Evolutionary conservation across 2,797 vertebrate genomes (phyloP), one percentile per base, ranked within the genome.

Genomic region (Amphiprion clarkii): DNA sequence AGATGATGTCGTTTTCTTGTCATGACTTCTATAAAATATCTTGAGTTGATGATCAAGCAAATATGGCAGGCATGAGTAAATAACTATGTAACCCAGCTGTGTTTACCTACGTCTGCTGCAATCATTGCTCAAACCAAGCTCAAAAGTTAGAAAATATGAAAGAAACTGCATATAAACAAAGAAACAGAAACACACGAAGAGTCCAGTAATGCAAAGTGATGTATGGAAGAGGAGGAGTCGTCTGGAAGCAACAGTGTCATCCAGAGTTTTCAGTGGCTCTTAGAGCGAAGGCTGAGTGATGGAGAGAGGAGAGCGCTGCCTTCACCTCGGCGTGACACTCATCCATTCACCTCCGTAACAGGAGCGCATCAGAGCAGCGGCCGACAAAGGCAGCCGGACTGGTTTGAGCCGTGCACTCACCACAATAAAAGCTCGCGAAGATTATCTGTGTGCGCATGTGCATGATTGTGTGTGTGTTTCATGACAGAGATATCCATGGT

Each of bases 401-500:
- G 87, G 89, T 87, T 84, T 87, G 87, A 94, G 88, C 74, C 79
- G 81, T 78, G 88, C 91, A 87, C 89, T 93, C 91, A 92, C 90
- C 87, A 91, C 92, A 93, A 94, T 82, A 94, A 92, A 90, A 87
- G 87, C 83, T 89, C 86, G 76, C 54, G 57, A 70, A 77, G 79
- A 86, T 84, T 79, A 84, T 89, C 62, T 70, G 74, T 67, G 74
- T 69, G 84, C 88, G 88, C 13, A 19, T 88, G 66, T 78, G 64
- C 53, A 21, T 71, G 46, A 64, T 59, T 69, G 87, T 71, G 84
- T 65, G 83, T 83, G 76, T 68, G 54, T 81, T 74, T 79, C 87
- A 86, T 91, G 91, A 94, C 90, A 92, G 91, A 93, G 89, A 92
- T 86, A 91, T 92, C 88, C 85, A 76, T 86, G 87, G 90, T 91